phyloP scores from a whole-genome alignment of 2,797 vertebrate genomes.

The Erethizon dorsatum region DNA sequence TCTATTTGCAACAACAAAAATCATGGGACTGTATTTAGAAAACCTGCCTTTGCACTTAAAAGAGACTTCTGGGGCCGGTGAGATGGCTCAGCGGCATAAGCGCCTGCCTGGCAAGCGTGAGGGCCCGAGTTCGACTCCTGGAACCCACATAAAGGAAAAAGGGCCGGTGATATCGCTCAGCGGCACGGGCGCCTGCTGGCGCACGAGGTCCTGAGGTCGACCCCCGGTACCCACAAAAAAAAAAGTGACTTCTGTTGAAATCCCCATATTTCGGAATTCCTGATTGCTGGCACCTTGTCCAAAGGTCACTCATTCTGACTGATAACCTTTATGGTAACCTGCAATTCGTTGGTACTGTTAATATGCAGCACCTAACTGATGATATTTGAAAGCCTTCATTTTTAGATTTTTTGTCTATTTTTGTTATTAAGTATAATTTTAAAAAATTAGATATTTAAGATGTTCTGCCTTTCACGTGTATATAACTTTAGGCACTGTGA shows the following conservation, averaged over 20 bases:
- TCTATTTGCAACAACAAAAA: slow-evolving; percentile 55
- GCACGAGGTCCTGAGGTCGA: too few relatives aligned
- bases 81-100: too few relatives aligned
- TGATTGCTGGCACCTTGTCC: slow-evolving; percentile 58
- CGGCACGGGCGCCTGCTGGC: too few relatives aligned
- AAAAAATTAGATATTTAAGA: slow-evolving; percentile 34
- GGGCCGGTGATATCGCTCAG: too few relatives aligned
- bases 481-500: slow-evolving; percentile 58
- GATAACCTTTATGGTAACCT: slow-evolving; percentile 68
- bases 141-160: too few relatives aligned
- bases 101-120: too few relatives aligned
- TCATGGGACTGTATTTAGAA: not conserved
- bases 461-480: not conserved
- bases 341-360: slow-evolving; percentile 67
- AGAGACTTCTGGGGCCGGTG: slow-evolving; percentile 48
- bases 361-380: slow-evolving; percentile 16
- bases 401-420: slow-evolving; percentile 49
- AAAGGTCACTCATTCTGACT: slow-evolving; percentile 79
- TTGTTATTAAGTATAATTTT: slow-evolving; percentile 61
- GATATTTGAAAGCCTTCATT: slow-evolving; percentile 51
- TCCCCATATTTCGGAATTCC: slow-evolving; percentile 61
- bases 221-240: too few relatives aligned
- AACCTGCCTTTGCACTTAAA: slow-evolving; percentile 39
- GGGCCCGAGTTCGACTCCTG: too few relatives aligned
- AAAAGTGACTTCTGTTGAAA: slow-evolving; percentile 71